Evolutionary conservation across 2,113 vertebrate genomes (phyloP), one percentile per base, ranked within the genome.

Genomic region (Mustelus asterias): DNA sequence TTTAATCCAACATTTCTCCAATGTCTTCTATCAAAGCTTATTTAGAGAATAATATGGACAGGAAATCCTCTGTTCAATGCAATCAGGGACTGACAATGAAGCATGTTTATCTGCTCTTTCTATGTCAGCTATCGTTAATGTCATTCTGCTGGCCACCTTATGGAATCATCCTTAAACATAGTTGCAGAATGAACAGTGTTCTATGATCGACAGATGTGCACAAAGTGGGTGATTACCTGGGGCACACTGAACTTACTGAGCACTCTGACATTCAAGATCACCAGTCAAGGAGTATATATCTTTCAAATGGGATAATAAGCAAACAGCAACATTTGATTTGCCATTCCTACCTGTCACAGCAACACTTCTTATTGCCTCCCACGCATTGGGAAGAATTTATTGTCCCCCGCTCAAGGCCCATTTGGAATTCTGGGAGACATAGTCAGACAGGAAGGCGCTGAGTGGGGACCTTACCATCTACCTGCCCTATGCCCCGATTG

Each of bases 11-110:
- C 65, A 24, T 94, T 69, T 8, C 65, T 69, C 22, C 2, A 41
- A 11, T 72, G 93, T 14, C 93, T 95, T 67, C 94, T 16, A 16
- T 95, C 67, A 95, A 72, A 72, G 69, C 48, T 95, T 26, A 24
- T 72, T 44, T 69, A 44, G n/a, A 70, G 92, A 44, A 94, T 94
- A 94, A 93, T 65, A n/a, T 37, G 22, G 60, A 67, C 92, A 94
- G 63, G 60, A 69, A 41, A 54, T 29, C 3, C 94, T 72, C 70
- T 72, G 94, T 33, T 76, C 9, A 26, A 13, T 29, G 54, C 69
- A 94, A 69, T 70, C 92, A 76, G 33, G 24, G 67, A 14, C 94
- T 54, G 22, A 54, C 41, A 48, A 72, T 70, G 94, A 95, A 72
- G 13, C 70, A 24, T 72, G 93, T 44, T 44, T 24, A 4, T 44